Evolutionary conservation across 2,888 invertebrate species (phyloP).

Genomic region (Nemotelus nigrinus): DNA sequence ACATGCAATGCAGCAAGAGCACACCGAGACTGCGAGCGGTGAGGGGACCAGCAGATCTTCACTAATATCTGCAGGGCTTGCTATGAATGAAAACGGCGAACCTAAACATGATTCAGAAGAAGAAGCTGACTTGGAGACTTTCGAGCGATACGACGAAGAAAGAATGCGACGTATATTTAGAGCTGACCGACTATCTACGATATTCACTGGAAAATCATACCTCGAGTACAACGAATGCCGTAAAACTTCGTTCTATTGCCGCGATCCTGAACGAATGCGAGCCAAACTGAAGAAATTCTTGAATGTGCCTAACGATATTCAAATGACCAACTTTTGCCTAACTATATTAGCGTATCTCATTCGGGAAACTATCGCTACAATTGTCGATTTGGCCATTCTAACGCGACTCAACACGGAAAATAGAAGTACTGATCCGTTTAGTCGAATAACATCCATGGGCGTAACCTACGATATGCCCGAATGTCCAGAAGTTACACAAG

Average conservation of each 20-base stretch:
- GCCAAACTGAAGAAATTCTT: conserved; percentile 72
- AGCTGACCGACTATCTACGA: conserved; percentile 71
- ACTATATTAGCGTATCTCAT: conserved; percentile 86
- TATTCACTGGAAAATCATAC: conserved; percentile 71
- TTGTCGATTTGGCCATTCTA: conserved; percentile 84
- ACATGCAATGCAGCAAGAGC: conserved; percentile 60
- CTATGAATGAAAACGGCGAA: conserved; percentile 44
- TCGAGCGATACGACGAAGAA: conserved; percentile 65
- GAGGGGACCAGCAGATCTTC: too few relatives aligned
- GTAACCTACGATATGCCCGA: conserved; percentile 63
- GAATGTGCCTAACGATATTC: conserved; percentile 71
- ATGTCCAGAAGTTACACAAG: conserved; percentile 65
- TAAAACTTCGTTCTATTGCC: conserved; percentile 75
- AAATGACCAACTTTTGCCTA: conserved; percentile 72
- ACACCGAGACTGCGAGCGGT: conserved; percentile 53
- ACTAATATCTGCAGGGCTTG: too few relatives aligned
- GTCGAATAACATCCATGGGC: conserved; percentile 68
- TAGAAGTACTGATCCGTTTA: conserved; percentile 75
- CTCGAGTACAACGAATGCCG: conserved; percentile 82
- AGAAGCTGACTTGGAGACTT: conserved; percentile 66
- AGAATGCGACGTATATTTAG: conserved; percentile 65
- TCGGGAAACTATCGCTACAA: conserved; percentile 89
- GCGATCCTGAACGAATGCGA: conserved; percentile 67
- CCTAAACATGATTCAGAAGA: conserved; percentile 68
- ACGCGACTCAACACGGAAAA: conserved; percentile 80